Base-by-base conservation (phyloP, 2,113 vertebrate genomes). In the Sturnus vulgaris region DNA sequence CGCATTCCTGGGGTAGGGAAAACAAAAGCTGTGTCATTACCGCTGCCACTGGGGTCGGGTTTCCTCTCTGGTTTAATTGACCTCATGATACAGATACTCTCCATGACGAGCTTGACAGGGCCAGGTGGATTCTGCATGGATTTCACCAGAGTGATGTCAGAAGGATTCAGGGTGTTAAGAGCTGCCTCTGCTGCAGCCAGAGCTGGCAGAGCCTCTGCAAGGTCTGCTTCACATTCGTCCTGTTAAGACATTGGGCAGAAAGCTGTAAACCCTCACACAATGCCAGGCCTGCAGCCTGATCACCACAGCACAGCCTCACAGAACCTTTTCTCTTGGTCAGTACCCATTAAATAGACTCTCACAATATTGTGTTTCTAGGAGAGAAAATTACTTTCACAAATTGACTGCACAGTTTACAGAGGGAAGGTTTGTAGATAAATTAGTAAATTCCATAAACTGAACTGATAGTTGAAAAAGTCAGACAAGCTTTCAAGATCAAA, bases 11-110 rank as follows among this genome's bases (percentile, higher is more conserved):
- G 44, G 24, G 44, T 56, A 86, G 18, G n/a, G 30, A 40, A 18
- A 86, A 70, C 57, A 78, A 94, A 90, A 46, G 57, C 27, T 3
- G 9, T 12, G 56, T 20, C 53, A n/a, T 97, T 98, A 99, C 99
- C 99, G 3, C 98, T 98, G 96, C 99, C 99, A 15, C 95, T 96
- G 40, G 98, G 98, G 88, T 99, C 99, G 5, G 98, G 99, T 94
- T 99, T 99, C 82, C 99, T 98, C 91, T 99, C 99, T 12, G 99
- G 97, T 88, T 97, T 99, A 76, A 98, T 97, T 55, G 98, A 98
- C 93, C 99, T 99, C 98, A 99, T 99, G 76, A 99, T 96, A 40
- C 99, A 99, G 91, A 99, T 99, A 68, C 99, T 99, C 97, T 99
- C 99, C 99, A 99, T 99, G 88, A 99, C 98, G 0, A 99, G 98